Conservation (phyloP, 2,888 invertebrate genomes). For the Pocota personata region DNA sequence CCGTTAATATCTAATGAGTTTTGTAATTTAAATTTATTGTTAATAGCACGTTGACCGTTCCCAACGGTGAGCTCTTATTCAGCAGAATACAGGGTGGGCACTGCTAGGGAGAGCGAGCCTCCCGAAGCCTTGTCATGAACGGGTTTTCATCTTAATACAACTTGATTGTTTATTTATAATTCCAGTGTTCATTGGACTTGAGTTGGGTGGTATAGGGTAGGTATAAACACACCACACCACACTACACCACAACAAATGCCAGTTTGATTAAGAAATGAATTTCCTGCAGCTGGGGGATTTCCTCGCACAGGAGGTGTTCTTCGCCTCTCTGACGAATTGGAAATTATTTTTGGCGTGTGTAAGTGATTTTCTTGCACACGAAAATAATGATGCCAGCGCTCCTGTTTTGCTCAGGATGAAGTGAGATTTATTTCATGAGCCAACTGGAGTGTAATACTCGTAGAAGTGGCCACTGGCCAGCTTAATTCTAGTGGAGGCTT, state of each 20-base stretch:
- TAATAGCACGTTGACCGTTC: conserved; percentile 70
- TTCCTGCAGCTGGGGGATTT: conserved; percentile 46
- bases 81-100: conserved; percentile 34
- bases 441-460: neutral
- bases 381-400: conserved; percentile 44
- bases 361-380: conserved; percentile 44
- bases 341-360: conserved; percentile 57
- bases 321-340: conserved; percentile 37
- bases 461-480: neutral
- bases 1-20: conserved; percentile 74
- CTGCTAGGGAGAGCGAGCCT: conserved; percentile 44
- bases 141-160: conserved; percentile 65
- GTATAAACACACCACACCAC: neutral
- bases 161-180: conserved; percentile 72
- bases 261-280: conserved; percentile 68
- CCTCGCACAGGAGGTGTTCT: conserved; percentile 29
- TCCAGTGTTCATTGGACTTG: conserved; percentile 47
- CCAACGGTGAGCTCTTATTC: conserved; percentile 65
- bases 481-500: neutral
- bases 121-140: conserved; percentile 12
- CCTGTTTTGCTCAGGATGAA: conserved; percentile 34
- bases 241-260: conserved; percentile 34
- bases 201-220: conserved; percentile 51
- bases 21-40: conserved; percentile 73
- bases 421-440: conserved; percentile 12